Percentiles rank a stretch among this genome's conserved stretches.
Evolutionary conservation across 2,113 vertebrate genomes (phyloP).

Genomic region (Pungitius pungitius): DNA sequence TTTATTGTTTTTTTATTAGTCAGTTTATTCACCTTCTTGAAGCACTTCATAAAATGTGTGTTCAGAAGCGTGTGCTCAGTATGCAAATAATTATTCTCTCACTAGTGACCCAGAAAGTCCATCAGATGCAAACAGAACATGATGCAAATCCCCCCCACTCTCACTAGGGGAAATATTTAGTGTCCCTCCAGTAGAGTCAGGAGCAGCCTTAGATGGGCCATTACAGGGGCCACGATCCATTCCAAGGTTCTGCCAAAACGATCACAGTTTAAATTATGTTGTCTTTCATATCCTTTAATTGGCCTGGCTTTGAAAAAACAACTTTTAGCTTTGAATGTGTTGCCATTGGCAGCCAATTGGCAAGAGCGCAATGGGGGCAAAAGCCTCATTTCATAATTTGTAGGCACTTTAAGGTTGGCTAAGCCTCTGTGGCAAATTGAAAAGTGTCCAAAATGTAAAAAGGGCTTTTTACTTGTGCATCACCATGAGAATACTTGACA

Average conservation of each 20-base stretch:
- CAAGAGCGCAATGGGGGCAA: slow-evolving; percentile 79
- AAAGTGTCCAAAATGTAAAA: slow-evolving; percentile 78
- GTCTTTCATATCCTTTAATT: slow-evolving; percentile 82
- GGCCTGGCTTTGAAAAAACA: slow-evolving; percentile 81
- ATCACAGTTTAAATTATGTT: slow-evolving; percentile 80
- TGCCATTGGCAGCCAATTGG: slow-evolving; percentile 81
- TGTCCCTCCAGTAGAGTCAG: slow-evolving; percentile 58
- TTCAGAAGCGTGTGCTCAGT: slow-evolving; percentile 54
- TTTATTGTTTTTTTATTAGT: slow-evolving; percentile 87
- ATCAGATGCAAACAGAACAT: slow-evolving; percentile 59
- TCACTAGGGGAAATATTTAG: slow-evolving; percentile 45
- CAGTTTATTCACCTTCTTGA: slow-evolving; percentile 80
- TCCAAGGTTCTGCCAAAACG: slow-evolving; percentile 75
- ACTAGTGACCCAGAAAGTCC: slow-evolving; percentile 70
- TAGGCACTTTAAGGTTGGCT: slow-evolving; percentile 82
- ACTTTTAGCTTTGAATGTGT: slow-evolving; percentile 80
- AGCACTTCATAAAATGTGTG: slow-evolving; percentile 71
- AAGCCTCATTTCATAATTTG: slow-evolving; percentile 82
- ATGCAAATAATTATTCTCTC: slow-evolving; percentile 70
- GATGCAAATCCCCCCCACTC: slow-evolving; percentile 40
- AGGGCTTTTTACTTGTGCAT: slow-evolving; percentile 63
- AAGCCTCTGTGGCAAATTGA: slow-evolving; percentile 75
- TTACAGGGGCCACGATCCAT: slow-evolving; percentile 69
- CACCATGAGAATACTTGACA: slow-evolving; percentile 66
- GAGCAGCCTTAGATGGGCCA: slow-evolving; percentile 63